phyloP scores from a whole-genome alignment of 2,113 vertebrate genomes.

The Oceanodroma tethys region DNA sequence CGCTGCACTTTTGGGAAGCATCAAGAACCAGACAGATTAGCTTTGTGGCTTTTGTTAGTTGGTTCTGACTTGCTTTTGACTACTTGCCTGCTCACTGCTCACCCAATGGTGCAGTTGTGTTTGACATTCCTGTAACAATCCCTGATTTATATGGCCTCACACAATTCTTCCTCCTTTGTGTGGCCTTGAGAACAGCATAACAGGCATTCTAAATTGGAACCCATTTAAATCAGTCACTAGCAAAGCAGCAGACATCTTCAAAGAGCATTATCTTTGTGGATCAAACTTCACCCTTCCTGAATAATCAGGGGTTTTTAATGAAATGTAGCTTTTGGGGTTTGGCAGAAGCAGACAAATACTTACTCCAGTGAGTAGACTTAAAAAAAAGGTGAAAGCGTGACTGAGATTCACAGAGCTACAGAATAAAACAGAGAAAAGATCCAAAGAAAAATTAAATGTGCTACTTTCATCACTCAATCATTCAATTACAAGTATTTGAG shows the following conservation, averaged over 20 bases:
- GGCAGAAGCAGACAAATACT: background rate
- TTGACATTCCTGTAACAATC: background rate
- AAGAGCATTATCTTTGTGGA: conserved; percentile 8
- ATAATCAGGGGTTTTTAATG: background rate
- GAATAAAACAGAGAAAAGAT: background rate
- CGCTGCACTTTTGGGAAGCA: background rate
- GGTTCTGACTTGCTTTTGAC: conserved; percentile 22
- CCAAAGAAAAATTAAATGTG: background rate
- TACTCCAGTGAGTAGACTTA: background rate
- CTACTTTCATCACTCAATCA: background rate
- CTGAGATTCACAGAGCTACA: background rate
- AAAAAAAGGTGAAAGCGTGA: background rate
- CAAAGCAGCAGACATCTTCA: conserved; percentile 12
- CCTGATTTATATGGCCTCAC: conserved; percentile 3
- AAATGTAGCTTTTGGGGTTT: conserved; percentile 10
- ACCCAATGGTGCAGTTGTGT: background rate
- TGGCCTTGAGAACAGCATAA: background rate
- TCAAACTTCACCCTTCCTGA: background rate
- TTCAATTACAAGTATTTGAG: background rate
- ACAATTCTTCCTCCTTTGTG: conserved; percentile 8
- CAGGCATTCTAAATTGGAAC: background rate
- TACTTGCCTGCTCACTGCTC: conserved; percentile 28
- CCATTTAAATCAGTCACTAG: background rate
- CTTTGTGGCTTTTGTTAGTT: conserved; percentile 37
- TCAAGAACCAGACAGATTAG: background rate